Base-by-base conservation (phyloP, 2,888 invertebrate species). In the Tetragonula carbonaria region DNA sequence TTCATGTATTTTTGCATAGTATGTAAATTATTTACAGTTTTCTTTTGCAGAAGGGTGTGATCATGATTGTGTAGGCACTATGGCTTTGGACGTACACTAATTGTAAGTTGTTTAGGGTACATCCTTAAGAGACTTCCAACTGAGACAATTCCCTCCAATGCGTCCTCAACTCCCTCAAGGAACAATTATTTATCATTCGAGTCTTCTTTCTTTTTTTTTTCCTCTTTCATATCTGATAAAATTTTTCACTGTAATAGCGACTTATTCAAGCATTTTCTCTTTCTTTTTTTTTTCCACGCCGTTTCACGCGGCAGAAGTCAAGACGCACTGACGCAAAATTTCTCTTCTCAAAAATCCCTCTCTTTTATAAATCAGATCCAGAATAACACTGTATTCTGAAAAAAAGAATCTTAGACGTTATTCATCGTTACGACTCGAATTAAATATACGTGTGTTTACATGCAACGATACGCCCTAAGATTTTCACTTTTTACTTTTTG, bases 1-100 rank as follows among this genome's bases (percentile, higher is more conserved):
- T 81, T 51, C 63, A 78, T 77, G 74, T 74, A 72, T 80, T 78
- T 82, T 81, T 83, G 70, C 82, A 85, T 82, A 82, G 90, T 92
- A 92, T 92, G 92, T 93, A 91, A 93, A 93, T 87, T 94, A 94
- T 94, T 94, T 94, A 94, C 94, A 94, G 92, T 93, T 45, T 28
- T 73, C n/a, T 57, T 74, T 53, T 93, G 93, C 93, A 92, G 92
- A 92, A 93, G 91, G 91, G 88, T 93, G 91, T 93, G 93, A 93
- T 93, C 91, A 91, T 92, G 92, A 93, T 92, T 92, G 92, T 94
- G 93, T 94, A 94, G 94, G 94, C 94, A 94, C 94, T 94, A 94
- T 94, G 94, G 94, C 94, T 94, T 94, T 92, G 94, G 94, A 94
- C 93, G 93, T 94, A 94, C 94, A 92, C 94, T 93, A 57, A 57